Evolutionary conservation across 1,140 invertebrate species (phyloP).

Genomic region (Lysiphlebus fabarum): DNA sequence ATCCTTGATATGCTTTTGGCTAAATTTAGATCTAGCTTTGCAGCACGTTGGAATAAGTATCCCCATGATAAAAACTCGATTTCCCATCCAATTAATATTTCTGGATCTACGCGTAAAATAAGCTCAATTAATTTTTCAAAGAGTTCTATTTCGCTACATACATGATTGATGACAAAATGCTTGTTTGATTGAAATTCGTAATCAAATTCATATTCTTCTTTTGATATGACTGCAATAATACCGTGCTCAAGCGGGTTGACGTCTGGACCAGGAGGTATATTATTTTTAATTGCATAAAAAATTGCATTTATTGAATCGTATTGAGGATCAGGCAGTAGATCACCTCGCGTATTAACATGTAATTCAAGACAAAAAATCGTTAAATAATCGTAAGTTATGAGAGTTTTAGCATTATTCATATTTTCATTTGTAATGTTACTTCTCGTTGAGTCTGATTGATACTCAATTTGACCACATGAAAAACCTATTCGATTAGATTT

Average conservation of each 20-base stretch:
- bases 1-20: slow-evolving; percentile 70
- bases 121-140: slow-evolving; percentile 68
- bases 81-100: slow-evolving; percentile 95
- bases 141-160: slow-evolving; percentile 66
- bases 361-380: slow-evolving; percentile 83
- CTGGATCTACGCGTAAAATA: slow-evolving; percentile 74
- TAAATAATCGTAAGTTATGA: slow-evolving; percentile 73
- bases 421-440: slow-evolving; percentile 63
- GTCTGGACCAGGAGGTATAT: slow-evolving; percentile 54
- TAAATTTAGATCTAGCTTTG: slow-evolving; percentile 71
- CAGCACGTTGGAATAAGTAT: slow-evolving; percentile 82
- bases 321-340: slow-evolving; percentile 79
- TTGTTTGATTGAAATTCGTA: slow-evolving; percentile 27
- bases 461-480: slow-evolving; percentile 51
- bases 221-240: slow-evolving; percentile 41
- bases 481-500: slow-evolving; percentile 37
- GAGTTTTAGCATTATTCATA: slow-evolving; percentile 67
- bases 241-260: slow-evolving; percentile 42
- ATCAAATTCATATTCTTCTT: slow-evolving; percentile 18
- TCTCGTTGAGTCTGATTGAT: slow-evolving; percentile 30
- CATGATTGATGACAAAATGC: slow-evolving; percentile 50
- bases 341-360: slow-evolving; percentile 70
- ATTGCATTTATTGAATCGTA: slow-evolving; percentile 79
- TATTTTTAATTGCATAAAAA: slow-evolving; percentile 79
- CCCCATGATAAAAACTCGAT: slow-evolving; percentile 94